A percentile compares a stretch with the other conserved stretches of the same genome.
phyloP scores from a whole-genome alignment of 2,888 invertebrate genomes.

The Caprella mutica region DNA sequence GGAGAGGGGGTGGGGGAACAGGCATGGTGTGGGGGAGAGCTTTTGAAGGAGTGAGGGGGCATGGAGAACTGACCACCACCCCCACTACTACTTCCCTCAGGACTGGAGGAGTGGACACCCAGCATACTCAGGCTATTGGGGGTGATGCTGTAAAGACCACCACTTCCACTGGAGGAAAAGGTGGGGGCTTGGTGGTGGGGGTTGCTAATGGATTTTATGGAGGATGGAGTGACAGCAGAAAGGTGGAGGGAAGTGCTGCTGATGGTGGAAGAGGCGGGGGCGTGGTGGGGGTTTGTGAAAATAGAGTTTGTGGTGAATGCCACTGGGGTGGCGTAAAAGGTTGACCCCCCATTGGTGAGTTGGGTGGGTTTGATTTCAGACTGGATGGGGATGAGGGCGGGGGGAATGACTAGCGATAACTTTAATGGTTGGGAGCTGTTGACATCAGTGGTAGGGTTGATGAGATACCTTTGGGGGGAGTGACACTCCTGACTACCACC shows the following conservation, averaged over 20 bases:
- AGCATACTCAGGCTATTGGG: background rate
- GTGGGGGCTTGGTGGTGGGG: too few relatives aligned
- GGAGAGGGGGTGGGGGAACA: background rate
- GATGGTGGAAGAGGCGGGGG: background rate
- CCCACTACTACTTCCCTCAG: too few relatives aligned
- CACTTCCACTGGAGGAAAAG: too few relatives aligned
- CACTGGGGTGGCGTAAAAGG: background rate
- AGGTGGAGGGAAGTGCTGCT: slow-evolving; percentile 9
- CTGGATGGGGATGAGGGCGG: background rate
- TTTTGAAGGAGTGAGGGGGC: background rate
- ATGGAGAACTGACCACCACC: too few relatives aligned
- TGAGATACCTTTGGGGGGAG: background rate
- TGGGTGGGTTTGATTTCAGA: background rate
- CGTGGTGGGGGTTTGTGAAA: background rate
- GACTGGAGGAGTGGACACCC: too few relatives aligned
- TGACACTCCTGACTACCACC: too few relatives aligned
- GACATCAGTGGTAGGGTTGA: background rate
- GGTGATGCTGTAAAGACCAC: background rate
- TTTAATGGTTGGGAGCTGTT: background rate
- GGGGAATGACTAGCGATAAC: background rate
- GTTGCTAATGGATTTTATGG: slow-evolving; percentile 25
- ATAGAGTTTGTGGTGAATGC: background rate
- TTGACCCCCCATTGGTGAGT: background rate
- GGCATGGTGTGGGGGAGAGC: background rate
- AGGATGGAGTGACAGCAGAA: slow-evolving; percentile 31